Evolutionary conservation across 1,140 invertebrate species (phyloP), one percentile per base, ranked within the genome.

Genomic region (Aphelinus atriplicis): DNA sequence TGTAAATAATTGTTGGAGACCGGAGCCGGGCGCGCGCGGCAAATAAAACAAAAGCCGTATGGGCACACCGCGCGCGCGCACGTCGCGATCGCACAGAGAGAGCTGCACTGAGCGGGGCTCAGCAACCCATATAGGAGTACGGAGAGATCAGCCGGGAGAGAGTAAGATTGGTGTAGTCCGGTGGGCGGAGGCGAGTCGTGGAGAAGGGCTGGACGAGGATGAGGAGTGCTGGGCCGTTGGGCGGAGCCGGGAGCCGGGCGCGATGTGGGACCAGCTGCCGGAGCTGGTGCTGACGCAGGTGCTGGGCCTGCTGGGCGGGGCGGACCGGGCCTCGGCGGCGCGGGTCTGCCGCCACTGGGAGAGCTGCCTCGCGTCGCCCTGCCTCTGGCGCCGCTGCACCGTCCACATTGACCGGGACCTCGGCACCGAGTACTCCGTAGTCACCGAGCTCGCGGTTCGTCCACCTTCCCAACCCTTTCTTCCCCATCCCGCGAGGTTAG

Each of bases 191-290:
- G 26, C 26, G 26, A 26, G 26, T 26, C 26, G 26, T 74, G 72
- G 10, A 53, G 72, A 68, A 56, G 43, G 51, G 51, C 51, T 53
- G 51, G 51, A 53, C 63, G 60, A 48, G 43, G 55, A 26, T 48
- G 60, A 68, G 45, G 51, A 67, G 60, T 26, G 26, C 26, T 26
- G 26, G 26, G 26, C 26, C 26, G 26, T 26, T 26, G 26, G 26
- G 53, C 10, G 57, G 71, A 57, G 45, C 7, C 4, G 51, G 48
- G 55, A 65, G 7, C 10, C 7, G 7, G 51, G 53, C 55, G 47
- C 83, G 75, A 87, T 87, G 86, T 88, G 87, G 87, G 82, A 86
- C 80, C 85, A 85, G 80, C 82, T 88, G 76, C 87, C 87, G 73
- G 86, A 87, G 82, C 84, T 88, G 82, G 85, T 88, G 84, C 72